Evolutionary conservation across 2,888 invertebrate species (phyloP), one percentile per base, ranked within the genome.

Genomic region (Ectropis crepuscularia): DNA sequence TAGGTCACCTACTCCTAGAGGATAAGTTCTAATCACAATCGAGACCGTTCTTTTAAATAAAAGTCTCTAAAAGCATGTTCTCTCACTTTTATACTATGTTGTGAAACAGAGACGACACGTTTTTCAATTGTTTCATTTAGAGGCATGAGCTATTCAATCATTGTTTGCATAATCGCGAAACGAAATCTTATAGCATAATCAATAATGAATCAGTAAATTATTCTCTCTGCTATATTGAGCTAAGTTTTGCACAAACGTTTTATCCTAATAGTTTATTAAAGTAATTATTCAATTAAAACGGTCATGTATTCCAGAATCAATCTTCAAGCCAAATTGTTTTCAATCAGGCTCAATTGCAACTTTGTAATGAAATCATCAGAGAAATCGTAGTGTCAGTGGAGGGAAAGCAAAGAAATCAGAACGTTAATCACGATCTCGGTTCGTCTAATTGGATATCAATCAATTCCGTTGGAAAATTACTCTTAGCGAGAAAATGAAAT

Each of bases 401-500:
- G 57, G 62, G 68, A 71, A 70, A 73, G 71, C 72, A 72, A 74
- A 72, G 71, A 76, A 71, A 77, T 74, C 69, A 63, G 53, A 69
- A 76, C 75, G 73, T 74, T 75, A 75, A 81, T 80, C 75, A 74
- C 57, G 67, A 66, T 61, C 67, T 65, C 70, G 65, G 53, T 66
- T 53, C 62, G 48, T 69, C 67, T 68, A 83, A 87, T 88, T 87
- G 79, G 83, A 87, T 88, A 88, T 82, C 83, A 87, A 87, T 88
- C 83, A 86, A 76, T 77, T 73, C 75, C 74, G 72, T 75, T 71
- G 75, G 77, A 79, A 82, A 82, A 82, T 83, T 78, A 76, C 74
- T 78, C 72, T 65, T 71, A 75, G 81, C 77, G 83, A 82, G 83
- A 82, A 83, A 89, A 90, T 86, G 69, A 83, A 88, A 89, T 89